Evolutionary conservation across 2,888 invertebrate genomes (phyloP).

Genomic region (Pristionchus maxplancki): DNA sequence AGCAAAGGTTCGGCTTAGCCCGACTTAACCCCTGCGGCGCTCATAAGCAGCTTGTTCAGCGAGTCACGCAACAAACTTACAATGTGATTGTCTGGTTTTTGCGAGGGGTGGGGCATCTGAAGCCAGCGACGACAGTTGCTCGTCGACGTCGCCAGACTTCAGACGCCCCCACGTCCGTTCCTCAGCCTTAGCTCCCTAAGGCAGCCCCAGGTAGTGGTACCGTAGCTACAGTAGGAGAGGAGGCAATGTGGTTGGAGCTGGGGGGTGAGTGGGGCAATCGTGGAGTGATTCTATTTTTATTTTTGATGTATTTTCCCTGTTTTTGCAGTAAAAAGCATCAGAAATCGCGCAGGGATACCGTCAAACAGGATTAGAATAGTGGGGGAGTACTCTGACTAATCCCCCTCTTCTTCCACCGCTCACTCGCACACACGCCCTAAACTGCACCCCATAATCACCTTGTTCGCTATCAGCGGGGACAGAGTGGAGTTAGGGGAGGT

Average conservation of each 20-base stretch:
- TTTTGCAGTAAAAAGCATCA: not conserved
- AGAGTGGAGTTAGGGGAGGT: too few relatives aligned
- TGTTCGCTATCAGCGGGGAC: not conserved
- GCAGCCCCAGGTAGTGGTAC: slow-evolving; percentile 3
- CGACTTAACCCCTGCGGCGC: not conserved
- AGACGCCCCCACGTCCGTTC: not conserved
- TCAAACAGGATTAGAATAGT: slow-evolving; percentile 26
- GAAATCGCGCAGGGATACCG: not conserved
- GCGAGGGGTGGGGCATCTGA: not conserved
- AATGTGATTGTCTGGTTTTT: slow-evolving; percentile 37
- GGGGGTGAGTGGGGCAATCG: not conserved
- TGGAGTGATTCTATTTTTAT: not conserved
- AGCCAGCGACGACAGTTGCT: not conserved
- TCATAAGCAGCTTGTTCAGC: slow-evolving; percentile 1
- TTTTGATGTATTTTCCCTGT: not conserved
- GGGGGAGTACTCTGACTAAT: not conserved
- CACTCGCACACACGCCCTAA: too few relatives aligned
- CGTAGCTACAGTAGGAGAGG: not conserved
- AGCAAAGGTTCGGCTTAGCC: not conserved
- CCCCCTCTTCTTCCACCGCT: not conserved
- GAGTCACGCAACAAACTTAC: not conserved
- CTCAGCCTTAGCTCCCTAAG: not conserved
- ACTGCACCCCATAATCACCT: too few relatives aligned
- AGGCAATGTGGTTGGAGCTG: not conserved
- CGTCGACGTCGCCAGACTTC: not conserved